Percentiles rank a stretch among this genome's conserved stretches.
Conservation (phyloP, 2,113 vertebrate species). For the cattle (Bos taurus) region DNA sequence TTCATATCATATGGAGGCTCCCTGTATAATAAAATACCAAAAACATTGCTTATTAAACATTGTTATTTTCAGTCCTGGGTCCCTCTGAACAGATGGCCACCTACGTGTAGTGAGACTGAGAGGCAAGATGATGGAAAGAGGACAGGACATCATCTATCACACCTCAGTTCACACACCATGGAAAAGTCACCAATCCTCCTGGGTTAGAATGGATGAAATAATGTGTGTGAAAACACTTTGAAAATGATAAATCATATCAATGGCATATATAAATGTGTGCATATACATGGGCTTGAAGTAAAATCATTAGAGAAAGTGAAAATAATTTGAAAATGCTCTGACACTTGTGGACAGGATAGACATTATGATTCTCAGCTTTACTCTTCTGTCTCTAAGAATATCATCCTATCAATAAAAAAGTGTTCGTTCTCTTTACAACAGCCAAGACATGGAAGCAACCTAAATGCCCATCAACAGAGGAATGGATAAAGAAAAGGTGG, state of each 20-base stretch:
- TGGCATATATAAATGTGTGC: background rate
- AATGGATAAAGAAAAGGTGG: background rate
- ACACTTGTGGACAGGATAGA: background rate
- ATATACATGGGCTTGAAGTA: background rate
- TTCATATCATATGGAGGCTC: background rate
- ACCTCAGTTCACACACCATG: background rate
- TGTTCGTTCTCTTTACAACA: background rate
- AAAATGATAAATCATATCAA: background rate
- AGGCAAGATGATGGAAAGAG: background rate
- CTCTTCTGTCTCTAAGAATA: background rate
- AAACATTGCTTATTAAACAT: background rate
- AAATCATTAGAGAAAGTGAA: background rate
- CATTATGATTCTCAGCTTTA: background rate
- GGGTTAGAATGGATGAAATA: background rate
- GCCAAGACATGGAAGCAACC: background rate
- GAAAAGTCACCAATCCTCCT: background rate
- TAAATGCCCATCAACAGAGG: background rate
- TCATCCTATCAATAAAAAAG: background rate
- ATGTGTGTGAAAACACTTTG: background rate
- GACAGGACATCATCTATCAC: accelerated
- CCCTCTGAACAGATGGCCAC: background rate
- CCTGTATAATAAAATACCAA: background rate
- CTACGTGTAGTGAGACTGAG: background rate
- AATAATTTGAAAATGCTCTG: background rate
- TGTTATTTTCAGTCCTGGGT: background rate